phyloP scores from a whole-genome alignment of 23 tunicate species.

The Styela clava region DNA sequence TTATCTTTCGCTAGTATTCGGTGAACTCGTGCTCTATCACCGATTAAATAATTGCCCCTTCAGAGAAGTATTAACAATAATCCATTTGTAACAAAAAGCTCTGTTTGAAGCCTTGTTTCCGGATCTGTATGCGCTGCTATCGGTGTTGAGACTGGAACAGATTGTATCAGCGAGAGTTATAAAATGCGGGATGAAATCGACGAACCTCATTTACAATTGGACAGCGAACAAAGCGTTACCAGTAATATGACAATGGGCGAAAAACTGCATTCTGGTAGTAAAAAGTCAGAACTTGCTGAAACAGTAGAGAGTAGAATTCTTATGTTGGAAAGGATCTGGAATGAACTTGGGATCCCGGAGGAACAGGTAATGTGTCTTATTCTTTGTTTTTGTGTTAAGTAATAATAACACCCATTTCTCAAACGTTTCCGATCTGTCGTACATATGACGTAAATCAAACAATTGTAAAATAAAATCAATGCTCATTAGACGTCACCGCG shows the following conservation, averaged over 20 bases:
- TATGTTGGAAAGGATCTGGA: neutral
- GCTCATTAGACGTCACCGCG: too few relatives aligned
- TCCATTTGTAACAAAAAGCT: neutral
- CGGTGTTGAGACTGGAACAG: neutral
- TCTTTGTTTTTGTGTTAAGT: too few relatives aligned
- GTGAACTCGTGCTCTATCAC: too few relatives aligned
- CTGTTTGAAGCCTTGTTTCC: neutral
- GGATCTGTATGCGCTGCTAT: neutral
- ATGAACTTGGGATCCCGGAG: neutral
- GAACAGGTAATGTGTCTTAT: too few relatives aligned
- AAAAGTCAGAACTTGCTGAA: neutral
- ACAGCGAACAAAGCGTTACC: neutral
- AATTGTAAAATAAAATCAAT: too few relatives aligned
- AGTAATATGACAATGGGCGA: neutral
- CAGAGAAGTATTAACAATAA: neutral
- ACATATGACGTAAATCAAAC: too few relatives aligned
- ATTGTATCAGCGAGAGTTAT: neutral
- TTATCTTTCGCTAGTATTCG: too few relatives aligned
- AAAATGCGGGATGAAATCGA: neutral
- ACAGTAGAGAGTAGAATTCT: neutral
- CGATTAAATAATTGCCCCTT: too few relatives aligned
- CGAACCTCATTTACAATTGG: neutral
- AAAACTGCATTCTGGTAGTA: neutral
- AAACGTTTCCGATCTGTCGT: too few relatives aligned
- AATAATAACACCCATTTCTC: too few relatives aligned